Conservation (phyloP, 2,797 vertebrate genomes). For the Ispidina lecontei region DNA sequence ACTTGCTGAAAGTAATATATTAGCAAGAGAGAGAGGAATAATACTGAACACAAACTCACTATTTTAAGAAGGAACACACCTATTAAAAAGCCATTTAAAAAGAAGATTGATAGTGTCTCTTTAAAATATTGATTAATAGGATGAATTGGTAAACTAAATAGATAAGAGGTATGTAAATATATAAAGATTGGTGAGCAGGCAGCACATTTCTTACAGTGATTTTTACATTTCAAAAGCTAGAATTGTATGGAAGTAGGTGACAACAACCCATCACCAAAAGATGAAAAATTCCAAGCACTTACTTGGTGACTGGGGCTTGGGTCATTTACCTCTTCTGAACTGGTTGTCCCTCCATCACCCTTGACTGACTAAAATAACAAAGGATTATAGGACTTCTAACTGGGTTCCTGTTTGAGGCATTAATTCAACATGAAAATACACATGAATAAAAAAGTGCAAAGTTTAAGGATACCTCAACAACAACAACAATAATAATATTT, state of each 20-base stretch:
- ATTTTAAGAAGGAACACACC: not conserved
- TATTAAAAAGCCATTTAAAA: not conserved
- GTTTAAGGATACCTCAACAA: not conserved
- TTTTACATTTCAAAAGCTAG: not conserved
- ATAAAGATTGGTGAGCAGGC: rapidly evolving
- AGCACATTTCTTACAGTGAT: not conserved
- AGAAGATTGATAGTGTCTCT: not conserved
- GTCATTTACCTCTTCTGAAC: slow-evolving; percentile 57
- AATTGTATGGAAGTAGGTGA: not conserved
- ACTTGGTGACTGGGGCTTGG: slow-evolving; percentile 68
- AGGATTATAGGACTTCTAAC: slow-evolving; percentile 51
- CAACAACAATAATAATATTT: too few species aligned
- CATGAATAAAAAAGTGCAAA: not conserved
- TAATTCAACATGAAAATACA: not conserved
- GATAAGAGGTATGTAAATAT: not conserved
- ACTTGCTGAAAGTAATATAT: not conserved
- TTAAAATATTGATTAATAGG: not conserved
- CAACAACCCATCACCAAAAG: slow-evolving; percentile 55
- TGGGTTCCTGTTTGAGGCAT: not conserved
- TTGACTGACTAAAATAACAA: slow-evolving; percentile 82
- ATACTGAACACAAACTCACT: not conserved
- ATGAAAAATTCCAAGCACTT: slow-evolving; percentile 64
- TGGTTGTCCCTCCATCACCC: slow-evolving; percentile 63
- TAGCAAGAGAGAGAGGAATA: not conserved
- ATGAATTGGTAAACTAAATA: not conserved